phyloP scores from a whole-genome alignment of 2,888 invertebrate genomes.

The Tromatobia lineatoria region DNA sequence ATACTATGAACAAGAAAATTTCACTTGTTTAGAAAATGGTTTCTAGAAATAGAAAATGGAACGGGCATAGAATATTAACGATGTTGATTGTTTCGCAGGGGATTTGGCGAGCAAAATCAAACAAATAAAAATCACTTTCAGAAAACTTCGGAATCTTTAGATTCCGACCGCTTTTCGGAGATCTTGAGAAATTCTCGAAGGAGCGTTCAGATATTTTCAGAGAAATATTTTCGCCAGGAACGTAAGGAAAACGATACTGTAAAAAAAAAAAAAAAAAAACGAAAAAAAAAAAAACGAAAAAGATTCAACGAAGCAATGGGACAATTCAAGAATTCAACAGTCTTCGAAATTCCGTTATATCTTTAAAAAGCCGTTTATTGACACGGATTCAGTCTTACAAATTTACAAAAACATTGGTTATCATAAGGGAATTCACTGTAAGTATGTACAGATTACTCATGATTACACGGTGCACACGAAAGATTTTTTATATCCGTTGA shows the following conservation, averaged over 20 bases:
- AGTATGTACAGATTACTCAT: constrained; percentile 70
- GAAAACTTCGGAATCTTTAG: too few relatives aligned
- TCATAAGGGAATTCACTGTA: constrained; percentile 71
- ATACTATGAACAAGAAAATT: too few relatives aligned
- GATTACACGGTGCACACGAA: constrained; percentile 48
- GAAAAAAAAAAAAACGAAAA: constrained; percentile 14
- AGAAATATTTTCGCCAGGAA: neutral
- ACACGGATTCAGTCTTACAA: constrained; percentile 75
- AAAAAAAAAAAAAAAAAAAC: constrained; percentile 15
- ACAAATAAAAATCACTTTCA: too few relatives aligned
- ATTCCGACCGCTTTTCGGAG: too few relatives aligned
- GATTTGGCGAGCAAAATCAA: too few relatives aligned
- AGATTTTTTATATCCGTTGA: constrained; percentile 19
- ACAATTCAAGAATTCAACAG: constrained; percentile 44
- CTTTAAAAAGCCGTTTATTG: constrained; percentile 75
- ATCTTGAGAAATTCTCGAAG: too few relatives aligned
- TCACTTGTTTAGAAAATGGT: too few relatives aligned
- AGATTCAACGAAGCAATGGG: constrained; percentile 17
- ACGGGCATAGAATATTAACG: too few relatives aligned
- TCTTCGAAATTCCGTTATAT: constrained; percentile 51
- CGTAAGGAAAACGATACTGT: neutral
- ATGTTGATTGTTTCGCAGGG: too few relatives aligned
- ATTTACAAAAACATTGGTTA: constrained; percentile 74
- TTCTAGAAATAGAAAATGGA: too few relatives aligned
- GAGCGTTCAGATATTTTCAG: too few relatives aligned